Evolutionary conservation across 2,888 invertebrate species (phyloP), one percentile per base, ranked within the genome.

Genomic region (Phaedon cochleariae): DNA sequence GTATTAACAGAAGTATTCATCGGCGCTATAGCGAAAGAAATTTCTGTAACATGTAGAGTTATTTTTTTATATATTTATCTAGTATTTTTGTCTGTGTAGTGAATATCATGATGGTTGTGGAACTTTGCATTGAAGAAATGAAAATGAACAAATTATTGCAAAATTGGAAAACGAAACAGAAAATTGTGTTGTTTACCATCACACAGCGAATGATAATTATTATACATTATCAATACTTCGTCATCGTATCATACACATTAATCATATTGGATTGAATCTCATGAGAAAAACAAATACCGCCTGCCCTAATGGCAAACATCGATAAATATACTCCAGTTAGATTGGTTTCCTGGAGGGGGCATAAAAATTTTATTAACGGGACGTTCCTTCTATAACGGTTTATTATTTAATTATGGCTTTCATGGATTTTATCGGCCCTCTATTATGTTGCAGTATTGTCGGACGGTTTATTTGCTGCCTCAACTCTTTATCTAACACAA

Each of bases 301-400:
- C 57, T 65, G 58, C 17, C 63, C 63, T 59, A 65, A 70, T 62
- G 54, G 59, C 58, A 64, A 65, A 67, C 63, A 65, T 48, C 46
- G 62, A 70, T 70, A 70, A 70, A 65, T 65, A 67, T 59, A 62
- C 62, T 67, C 59, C 37, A 65, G 54, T 61, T 61, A 60, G 67
- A 69, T 69, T 69, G 66, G 67, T 62, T 59, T 58, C 54, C 58
- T 51, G 57, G 59, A 64, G 59, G n/a, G 54, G 48, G 34, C 53
- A 59, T 62, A 57, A 60, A 64, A 64, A 55, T 62, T 64, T 64
- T 64, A 62, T 63, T 65, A 65, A 67, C 63, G 48, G 62, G 48
- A 62, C 64, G 53, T 46, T 51, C 20, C 67, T 54, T 62, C 65
- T 64, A 68, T 64, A 51, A n/a, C 51, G 59, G 54, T 64, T 64